phyloP scores from a whole-genome alignment of 2,113 vertebrate species.

The Lagopus muta region DNA sequence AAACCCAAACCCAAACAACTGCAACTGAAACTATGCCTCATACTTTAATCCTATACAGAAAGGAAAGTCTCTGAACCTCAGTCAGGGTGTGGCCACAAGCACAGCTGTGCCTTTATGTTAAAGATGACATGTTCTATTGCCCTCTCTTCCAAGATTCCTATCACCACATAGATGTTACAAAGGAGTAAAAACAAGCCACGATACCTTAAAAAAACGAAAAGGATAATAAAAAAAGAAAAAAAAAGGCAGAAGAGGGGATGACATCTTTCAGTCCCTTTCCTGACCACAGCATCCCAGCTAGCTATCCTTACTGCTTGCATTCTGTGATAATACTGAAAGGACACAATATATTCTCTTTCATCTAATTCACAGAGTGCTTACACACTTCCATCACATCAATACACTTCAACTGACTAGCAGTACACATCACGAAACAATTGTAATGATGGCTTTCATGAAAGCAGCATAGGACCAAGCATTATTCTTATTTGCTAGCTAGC shows the following conservation, averaged over 20 bases:
- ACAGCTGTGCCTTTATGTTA: slow-evolving; percentile 73
- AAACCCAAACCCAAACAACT: slow-evolving; percentile 73
- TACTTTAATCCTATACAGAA: slow-evolving; percentile 69
- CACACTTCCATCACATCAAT: not conserved
- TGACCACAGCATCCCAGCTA: not conserved
- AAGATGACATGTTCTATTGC: not conserved
- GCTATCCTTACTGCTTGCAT: not conserved
- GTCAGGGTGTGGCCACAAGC: slow-evolving; percentile 24
- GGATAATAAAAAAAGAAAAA: no score
- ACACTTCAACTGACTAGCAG: not conserved
- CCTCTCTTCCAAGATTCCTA: slow-evolving; percentile 6
- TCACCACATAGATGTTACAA: not conserved
- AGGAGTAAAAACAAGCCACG: not conserved
- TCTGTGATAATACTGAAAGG: not conserved
- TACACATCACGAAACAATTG: not conserved
- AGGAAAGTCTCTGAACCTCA: slow-evolving; percentile 38
- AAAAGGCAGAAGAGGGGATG: not conserved
- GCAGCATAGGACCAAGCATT: not conserved
- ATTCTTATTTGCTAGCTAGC: not conserved
- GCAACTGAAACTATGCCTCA: slow-evolving; percentile 70
- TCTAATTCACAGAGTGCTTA: not conserved
- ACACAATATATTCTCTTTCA: not conserved
- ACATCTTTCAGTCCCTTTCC: not conserved
- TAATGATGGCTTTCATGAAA: not conserved
- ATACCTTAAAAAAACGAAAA: not conserved